Base-by-base conservation (phyloP, 1,140 invertebrate species). In the Odontomachus brunneus region DNA sequence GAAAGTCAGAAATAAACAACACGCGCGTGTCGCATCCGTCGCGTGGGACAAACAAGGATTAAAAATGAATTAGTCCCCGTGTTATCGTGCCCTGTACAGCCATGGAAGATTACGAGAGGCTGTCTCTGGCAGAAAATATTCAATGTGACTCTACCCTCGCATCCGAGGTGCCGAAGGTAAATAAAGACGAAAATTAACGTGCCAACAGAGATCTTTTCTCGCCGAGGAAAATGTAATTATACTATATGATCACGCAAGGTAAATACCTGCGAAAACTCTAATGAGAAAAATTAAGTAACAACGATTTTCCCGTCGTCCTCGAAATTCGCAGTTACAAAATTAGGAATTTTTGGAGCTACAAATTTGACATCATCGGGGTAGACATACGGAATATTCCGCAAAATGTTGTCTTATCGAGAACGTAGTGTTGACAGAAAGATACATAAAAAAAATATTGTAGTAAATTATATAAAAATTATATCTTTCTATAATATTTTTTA, bases 61-160 rank as follows among this genome's bases (percentile, higher is more conserved):
- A 87, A 84, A 87, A 86, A 87, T 87, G 55, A 87, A 87, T 87
- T 87, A 85, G 83, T 62, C 59, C 17, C 66, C 33, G 73, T 73
- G 26, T 84, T 86, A 83, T 87, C 80, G 66, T 85, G 53, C 17
- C 24, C 51, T 44, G 53, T 75, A 75, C 72, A 87, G 65, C 24
- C 85, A 33, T 44, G 51, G 29, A 57, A 33, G 24, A 38, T 67
- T 67, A 19, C 12, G 38, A 53, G 29, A 14, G n/a, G 1, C 19
- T 1, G n/a, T 55, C 53, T 24, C 15, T 29, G 22, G 55, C 15
- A 73, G 81, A 57, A 83, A 84, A 83, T 72, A 81, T 48, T 49
- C 67, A 14, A 60, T 49, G 67, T 22, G 24, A 60, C 15, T 59
- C 33, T 51, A 22, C 17, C 44, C 19, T 66, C 19, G 49, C n/a